phyloP scores from a whole-genome alignment of 2,113 vertebrate species.

The Chrysochloris asiatica region DNA sequence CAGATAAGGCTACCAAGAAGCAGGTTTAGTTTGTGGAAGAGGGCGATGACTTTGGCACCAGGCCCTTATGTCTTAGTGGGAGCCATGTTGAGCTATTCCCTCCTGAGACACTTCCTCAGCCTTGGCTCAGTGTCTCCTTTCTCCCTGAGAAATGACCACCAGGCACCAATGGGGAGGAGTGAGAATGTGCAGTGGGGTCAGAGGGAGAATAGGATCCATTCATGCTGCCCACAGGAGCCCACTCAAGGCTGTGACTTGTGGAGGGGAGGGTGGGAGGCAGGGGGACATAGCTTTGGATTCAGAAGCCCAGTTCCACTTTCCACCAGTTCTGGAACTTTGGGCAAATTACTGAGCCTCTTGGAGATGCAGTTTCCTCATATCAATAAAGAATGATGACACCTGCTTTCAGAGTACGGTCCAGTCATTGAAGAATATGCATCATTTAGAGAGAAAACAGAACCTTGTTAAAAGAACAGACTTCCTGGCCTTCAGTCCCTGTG shows the following conservation, averaged over 20 bases:
- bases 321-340: not conserved
- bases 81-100: not conserved
- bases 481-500: not conserved
- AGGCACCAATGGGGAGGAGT: not conserved
- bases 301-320: not conserved
- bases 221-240: fast-evolving
- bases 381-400: not conserved
- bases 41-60: not conserved
- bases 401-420: too few species aligned
- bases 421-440: not conserved
- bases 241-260: too few species aligned
- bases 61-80: not conserved
- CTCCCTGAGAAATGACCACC: not conserved
- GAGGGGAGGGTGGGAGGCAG: too few species aligned
- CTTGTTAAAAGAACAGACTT: not conserved
- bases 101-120: not conserved
- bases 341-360: fast-evolving
- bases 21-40: not conserved
- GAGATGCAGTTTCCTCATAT: not conserved
- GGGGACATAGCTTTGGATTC: not conserved
- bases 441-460: not conserved
- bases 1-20: fast-evolving
- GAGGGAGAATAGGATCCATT: not conserved
- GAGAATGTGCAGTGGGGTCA: not conserved
- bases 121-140: not conserved